Evolutionary conservation across 2,797 vertebrate genomes (phyloP), one percentile per base, ranked within the genome.

Genomic region (Sarcophilus harrisii): DNA sequence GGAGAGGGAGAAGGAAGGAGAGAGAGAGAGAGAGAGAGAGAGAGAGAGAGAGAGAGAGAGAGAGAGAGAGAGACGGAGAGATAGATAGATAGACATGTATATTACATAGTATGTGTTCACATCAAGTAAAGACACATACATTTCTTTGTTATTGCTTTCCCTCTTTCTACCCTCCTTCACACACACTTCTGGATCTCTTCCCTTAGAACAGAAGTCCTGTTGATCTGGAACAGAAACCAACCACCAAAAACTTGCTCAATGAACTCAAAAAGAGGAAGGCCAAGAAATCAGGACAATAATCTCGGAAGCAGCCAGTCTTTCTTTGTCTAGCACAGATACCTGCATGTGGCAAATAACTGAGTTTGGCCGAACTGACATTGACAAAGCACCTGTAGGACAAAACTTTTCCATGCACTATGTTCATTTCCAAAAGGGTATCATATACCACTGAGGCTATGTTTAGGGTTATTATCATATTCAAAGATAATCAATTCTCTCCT

Each of bases 381-480:
- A 94, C 55, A 92, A 93, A 93, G 13, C 27, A 12, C 45, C 60
- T 45, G 49, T 92, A 94, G 66, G 57, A n/a, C 59, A 92, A 38
- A 97, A 89, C 90, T 55, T 6, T 95, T 66, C 60, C 73, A 94
- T 96, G 24, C 66, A 89, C 29, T 66, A 58, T 90, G 95, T 96
- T 92, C 96, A 49, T 92, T 96, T 97, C 94, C 92, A 96, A 96
- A 92, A 59, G 89, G 94, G 66, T 49, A 95, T 13, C 30, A 62
- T 49, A 57, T 59, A 92, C n/a, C 90, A 92, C 93, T 97, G 96
- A 96, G 94, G 73, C 92, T 96, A 93, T 94, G 94, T 97, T 96
- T 81, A 96, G 94, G 92, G 91, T 96, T 95, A 98, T 98, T 97
- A 96, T 94, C 96, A 96, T 95, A 94, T 90, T 96, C 66, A 95